Base-by-base conservation (phyloP, 2,797 vertebrate genomes). In the Sardinella longiceps region DNA sequence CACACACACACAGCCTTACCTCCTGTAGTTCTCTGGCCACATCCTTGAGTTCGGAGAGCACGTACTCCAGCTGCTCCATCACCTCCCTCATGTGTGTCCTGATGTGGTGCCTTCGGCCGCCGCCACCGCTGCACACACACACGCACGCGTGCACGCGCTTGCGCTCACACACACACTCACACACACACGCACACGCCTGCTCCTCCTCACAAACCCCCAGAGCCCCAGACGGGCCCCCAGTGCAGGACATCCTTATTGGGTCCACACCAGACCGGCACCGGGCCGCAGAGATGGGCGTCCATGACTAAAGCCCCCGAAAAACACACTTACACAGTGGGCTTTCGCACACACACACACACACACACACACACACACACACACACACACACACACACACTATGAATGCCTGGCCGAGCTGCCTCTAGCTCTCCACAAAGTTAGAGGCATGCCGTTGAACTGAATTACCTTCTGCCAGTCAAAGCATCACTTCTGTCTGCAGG, bases 11-110 rank as follows among this genome's bases (percentile, higher is more conserved):
- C 20, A 53, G 18, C 0, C 81, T 87, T 87, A 90, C 89, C 89
- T 90, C 88, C 81, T 85, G 83, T 33, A 90, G 88, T 48, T 89
- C 87, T 84, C 83, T 87, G 10, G 89, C 88, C 80, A 90, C 88
- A 10, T 88, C 87, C 82, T 90, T 90, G 39, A 90, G 85, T 84
- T 90, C 88, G n/a, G 11, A 80, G 28, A 90, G 88, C 82, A 90
- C 84, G 70, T 90, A 81, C 83, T 90, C 89, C 82, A 90, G 86
- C 81, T 89, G 87, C 81, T 88, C 89, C 88, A 90, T 89, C 56
- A 88, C 86, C 82, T 82, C 87, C 87, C 82, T 88, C 60, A 90
- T 84, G 85, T 88, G 87, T 50, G 50, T 80, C 46, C 88, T 85
- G 84, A 90, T 88, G 82, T 83, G 33, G 51, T 84, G 50, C 50